phyloP scores from a whole-genome alignment of 2,797 vertebrate genomes.

The Salmo trutta region DNA sequence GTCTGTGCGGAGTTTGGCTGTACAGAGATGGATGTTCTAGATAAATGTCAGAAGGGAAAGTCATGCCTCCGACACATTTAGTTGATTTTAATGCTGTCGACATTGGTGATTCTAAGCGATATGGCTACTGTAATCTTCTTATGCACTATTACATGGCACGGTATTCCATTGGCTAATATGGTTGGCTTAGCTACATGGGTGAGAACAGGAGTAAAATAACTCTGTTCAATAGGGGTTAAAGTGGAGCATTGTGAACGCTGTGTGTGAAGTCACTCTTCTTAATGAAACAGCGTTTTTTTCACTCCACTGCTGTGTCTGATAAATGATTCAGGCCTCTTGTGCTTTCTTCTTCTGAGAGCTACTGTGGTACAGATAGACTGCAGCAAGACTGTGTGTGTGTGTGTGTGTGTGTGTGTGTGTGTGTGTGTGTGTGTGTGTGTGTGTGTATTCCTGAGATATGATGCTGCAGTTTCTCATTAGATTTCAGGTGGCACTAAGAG shows the following conservation, averaged over 20 bases:
- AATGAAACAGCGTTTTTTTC: background rate
- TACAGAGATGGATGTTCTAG: constrained; percentile 17
- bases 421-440: background rate
- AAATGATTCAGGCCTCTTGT: constrained; percentile 6
- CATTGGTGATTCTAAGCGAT: background rate
- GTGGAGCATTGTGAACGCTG: background rate
- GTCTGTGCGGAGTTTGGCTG: background rate
- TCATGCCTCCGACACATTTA: background rate
- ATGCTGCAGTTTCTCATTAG: background rate
- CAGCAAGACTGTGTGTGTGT: background rate
- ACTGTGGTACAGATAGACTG: background rate
- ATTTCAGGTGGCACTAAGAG: background rate
- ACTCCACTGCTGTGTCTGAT: background rate
- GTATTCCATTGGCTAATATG: background rate
- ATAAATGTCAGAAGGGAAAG: constrained; percentile 12
- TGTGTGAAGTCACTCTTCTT: no score
- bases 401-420: background rate
- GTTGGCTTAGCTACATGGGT: background rate
- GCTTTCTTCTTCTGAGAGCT: background rate
- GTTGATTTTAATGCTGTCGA: background rate
- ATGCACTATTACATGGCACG: background rate
- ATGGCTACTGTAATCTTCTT: no score
- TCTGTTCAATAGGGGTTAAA: background rate
- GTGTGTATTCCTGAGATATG: background rate
- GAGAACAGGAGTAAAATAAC: no score